These are phyloP conservation scores for Macrostomum cliftonense DNA, from an alignment of 2,888 invertebrate genomes.

Conservation along the genomic window DNA sequence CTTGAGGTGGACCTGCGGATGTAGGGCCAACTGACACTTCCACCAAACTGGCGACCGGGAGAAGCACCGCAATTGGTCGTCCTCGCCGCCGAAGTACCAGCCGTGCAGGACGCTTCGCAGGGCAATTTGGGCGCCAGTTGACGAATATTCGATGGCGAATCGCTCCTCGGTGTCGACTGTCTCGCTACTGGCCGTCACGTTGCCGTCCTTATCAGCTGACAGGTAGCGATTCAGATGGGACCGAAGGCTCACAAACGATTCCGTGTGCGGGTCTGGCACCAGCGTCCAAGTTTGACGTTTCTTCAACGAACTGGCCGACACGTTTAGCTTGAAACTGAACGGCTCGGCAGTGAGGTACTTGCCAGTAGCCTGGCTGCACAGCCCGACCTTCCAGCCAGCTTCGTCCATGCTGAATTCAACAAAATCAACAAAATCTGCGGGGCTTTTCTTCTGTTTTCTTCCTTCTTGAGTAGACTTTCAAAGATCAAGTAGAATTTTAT, in stretches of 20 bases:
- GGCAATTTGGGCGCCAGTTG: not conserved
- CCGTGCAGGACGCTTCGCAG: constrained; percentile 3
- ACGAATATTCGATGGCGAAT: constrained; percentile 4
- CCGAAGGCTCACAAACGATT: not conserved
- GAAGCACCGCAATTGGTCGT: constrained; percentile 3
- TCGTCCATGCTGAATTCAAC: no score
- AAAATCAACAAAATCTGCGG: no score
- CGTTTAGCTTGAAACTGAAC: constrained; percentile 6
- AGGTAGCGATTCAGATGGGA: constrained; percentile 6
- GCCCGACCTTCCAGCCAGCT: constrained; percentile 2
- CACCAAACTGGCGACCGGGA: constrained; percentile 6
- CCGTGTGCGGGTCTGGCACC: constrained; percentile 4
- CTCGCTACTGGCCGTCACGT: constrained; percentile 1
- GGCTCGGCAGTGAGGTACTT: constrained; percentile 7
- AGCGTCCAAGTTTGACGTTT: constrained; percentile 6
- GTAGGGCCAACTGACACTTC: constrained; percentile 2
- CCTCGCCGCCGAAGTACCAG: constrained; percentile 3
- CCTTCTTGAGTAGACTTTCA: no score
- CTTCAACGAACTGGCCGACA: constrained; percentile 7
- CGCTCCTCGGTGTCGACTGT: not conserved
- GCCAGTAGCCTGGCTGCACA: constrained; percentile 1
- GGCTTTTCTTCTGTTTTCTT: no score
- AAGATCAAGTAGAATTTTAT: no score
- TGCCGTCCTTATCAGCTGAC: constrained; percentile 4
- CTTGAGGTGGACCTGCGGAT: constrained; percentile 6